A percentile compares a stretch with the other conserved stretches of the same genome.
phyloP scores from a whole-genome alignment of 2,113 vertebrate genomes.

The Cavia porcellus region DNA sequence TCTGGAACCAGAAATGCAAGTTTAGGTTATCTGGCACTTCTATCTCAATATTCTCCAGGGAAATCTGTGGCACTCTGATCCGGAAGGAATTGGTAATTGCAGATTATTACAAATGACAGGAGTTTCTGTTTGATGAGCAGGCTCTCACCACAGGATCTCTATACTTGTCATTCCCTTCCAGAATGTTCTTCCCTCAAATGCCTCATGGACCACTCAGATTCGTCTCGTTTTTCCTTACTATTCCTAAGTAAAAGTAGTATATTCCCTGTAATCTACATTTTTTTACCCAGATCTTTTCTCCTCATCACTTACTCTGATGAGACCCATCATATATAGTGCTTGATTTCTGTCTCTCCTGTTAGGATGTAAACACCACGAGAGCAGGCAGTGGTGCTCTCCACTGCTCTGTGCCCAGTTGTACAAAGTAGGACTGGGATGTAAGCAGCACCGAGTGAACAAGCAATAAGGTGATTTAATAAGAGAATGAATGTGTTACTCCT shows the following conservation, averaged over 20 bases:
- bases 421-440: neutral
- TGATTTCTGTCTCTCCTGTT: neutral
- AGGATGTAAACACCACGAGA: neutral
- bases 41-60: neutral
- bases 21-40: neutral
- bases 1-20: neutral
- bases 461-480: neutral
- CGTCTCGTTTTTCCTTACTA: neutral
- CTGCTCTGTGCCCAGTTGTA: rapidly evolving
- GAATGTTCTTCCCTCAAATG: neutral
- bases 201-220: neutral
- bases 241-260: neutral
- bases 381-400: neutral
- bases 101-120: no score
- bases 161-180: neutral
- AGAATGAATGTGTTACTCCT: neutral
- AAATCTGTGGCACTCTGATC: neutral
- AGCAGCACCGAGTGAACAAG: neutral
- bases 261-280: neutral
- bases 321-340: neutral
- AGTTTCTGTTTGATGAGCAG: neutral
- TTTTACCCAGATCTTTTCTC: neutral
- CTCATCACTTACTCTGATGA: neutral
- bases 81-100: neutral
- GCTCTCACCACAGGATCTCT: neutral